Evolutionary conservation across 2,113 vertebrate genomes (phyloP).

Genomic region (Electrona antarctica): DNA sequence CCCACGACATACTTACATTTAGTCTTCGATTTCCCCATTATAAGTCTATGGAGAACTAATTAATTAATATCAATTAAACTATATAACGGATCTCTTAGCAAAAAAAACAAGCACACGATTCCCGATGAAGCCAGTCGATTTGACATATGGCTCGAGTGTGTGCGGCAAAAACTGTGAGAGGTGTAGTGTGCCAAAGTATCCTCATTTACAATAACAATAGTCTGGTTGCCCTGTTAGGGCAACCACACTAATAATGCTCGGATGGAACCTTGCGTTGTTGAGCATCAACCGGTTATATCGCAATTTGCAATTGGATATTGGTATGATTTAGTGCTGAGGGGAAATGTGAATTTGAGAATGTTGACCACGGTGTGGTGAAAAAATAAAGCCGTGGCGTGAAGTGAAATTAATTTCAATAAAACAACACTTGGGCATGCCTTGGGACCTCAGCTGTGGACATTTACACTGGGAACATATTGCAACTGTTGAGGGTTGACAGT

Average conservation of each 20-base stretch:
- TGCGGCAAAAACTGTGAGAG: too few relatives aligned
- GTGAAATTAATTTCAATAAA: slow-evolving; percentile 34
- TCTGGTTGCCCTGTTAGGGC: too few relatives aligned
- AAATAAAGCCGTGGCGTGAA: background rate
- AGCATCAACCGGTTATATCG: slow-evolving; percentile 12
- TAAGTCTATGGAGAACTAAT: too few relatives aligned
- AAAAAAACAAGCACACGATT: too few relatives aligned
- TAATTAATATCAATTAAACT: too few relatives aligned
- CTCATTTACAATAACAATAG: too few relatives aligned
- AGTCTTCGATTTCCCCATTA: too few relatives aligned
- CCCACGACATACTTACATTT: too few relatives aligned
- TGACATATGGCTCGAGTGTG: too few relatives aligned
- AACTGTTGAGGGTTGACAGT: background rate
- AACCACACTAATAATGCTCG: background rate
- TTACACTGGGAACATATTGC: slow-evolving; percentile 7
- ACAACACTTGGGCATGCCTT: background rate
- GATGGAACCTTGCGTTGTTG: background rate
- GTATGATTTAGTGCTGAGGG: background rate
- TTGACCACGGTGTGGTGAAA: background rate
- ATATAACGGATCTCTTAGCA: too few relatives aligned
- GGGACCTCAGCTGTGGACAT: background rate
- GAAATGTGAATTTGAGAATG: slow-evolving; percentile 19
- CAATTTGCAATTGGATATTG: slow-evolving; percentile 14
- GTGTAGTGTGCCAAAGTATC: too few relatives aligned
- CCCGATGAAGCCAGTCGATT: too few relatives aligned